Conservation (phyloP, 1,140 invertebrate species). For the Euura lappo region DNA sequence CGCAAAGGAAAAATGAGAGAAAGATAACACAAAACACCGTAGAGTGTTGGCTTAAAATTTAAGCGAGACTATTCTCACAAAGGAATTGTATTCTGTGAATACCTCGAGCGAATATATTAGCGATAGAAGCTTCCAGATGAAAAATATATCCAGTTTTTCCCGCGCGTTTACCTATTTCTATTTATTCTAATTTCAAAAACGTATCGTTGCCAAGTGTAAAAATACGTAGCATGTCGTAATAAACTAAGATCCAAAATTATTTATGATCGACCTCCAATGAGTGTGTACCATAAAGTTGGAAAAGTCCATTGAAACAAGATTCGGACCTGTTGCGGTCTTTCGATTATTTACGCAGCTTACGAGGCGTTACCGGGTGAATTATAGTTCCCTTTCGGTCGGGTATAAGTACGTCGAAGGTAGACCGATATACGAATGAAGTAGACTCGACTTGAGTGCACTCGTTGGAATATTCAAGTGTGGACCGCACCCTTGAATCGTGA, state of each 20-base stretch:
- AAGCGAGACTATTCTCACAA: no score
- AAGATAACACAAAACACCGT: no score
- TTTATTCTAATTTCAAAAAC: background rate
- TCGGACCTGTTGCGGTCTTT: background rate
- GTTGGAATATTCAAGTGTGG: slow-evolving; percentile 3
- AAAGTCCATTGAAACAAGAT: background rate
- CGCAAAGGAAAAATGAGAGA: background rate
- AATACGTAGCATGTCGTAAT: background rate
- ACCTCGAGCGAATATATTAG: no score
- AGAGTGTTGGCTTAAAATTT: no score
- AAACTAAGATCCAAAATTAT: background rate
- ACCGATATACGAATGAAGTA: background rate
- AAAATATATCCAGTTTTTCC: no score
- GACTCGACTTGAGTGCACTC: background rate
- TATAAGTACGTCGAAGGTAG: background rate
- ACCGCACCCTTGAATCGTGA: background rate
- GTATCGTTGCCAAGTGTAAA: background rate
- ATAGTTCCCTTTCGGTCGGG: background rate
- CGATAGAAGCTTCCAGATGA: no score
- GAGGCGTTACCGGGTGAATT: background rate
- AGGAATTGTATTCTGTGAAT: no score
- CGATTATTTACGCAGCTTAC: background rate
- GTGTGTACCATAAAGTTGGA: background rate
- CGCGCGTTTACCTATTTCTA: no score
- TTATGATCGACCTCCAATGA: background rate